Percentiles rank a stretch among this genome's conserved stretches.
These are phyloP conservation scores for Aethes cnicana DNA, from an alignment of 2,888 invertebrate genomes.

Conservation along the genomic window DNA sequence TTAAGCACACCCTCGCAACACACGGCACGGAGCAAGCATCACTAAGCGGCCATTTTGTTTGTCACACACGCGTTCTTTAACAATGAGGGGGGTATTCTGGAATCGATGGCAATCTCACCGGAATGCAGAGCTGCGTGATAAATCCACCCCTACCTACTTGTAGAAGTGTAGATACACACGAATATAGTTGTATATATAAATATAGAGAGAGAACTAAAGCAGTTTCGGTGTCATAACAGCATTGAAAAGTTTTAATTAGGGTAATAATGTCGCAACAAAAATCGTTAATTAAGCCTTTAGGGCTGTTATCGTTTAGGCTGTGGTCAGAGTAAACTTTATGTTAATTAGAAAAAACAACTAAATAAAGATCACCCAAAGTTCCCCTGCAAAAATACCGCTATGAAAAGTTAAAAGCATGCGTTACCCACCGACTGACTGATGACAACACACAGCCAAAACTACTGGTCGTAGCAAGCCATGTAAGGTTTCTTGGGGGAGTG, in stretches of 20 bases:
- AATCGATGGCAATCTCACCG: slow-evolving; percentile 28
- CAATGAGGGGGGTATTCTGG: slow-evolving; percentile 20
- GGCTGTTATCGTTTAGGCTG: slow-evolving; percentile 4
- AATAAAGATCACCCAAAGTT: no score
- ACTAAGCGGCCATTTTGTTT: slow-evolving; percentile 22
- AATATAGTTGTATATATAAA: no score
- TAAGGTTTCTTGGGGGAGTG: no score
- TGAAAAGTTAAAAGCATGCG: not conserved
- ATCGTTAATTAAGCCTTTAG: slow-evolving; percentile 18
- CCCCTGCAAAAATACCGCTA: no score
- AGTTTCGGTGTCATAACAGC: slow-evolving; percentile 6
- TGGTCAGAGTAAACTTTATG: not conserved
- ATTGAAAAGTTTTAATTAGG: slow-evolving; percentile 22
- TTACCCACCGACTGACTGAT: not conserved
- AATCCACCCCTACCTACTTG: slow-evolving; percentile 25
- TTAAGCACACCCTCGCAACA: not conserved
- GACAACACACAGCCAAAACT: no score
- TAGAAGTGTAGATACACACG: slow-evolving; percentile 23
- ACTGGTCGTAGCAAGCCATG: no score
- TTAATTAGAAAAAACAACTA: not conserved
- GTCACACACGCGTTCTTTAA: slow-evolving; percentile 22
- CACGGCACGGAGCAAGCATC: not conserved
- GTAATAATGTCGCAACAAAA: slow-evolving; percentile 17
- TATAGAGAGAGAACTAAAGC: slow-evolving; percentile 7
- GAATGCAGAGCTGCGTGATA: slow-evolving; percentile 25